A percentile compares a stretch with the other conserved stretches of the same genome.
Conservation (phyloP, 2,113 vertebrate genomes). For the Catharus bicknelli region DNA sequence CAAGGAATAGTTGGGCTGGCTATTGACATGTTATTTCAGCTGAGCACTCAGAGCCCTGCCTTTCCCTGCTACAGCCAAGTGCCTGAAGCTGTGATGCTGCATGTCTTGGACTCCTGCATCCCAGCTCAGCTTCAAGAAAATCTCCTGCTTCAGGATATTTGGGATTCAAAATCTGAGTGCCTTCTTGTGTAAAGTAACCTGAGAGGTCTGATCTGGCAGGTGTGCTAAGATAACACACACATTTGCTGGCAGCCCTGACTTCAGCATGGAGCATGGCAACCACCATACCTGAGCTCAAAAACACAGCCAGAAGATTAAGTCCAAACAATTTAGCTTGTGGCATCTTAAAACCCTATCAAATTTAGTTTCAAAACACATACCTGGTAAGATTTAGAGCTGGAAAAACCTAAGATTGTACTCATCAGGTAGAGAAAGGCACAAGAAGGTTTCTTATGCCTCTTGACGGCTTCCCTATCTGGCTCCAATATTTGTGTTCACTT, state of each 20-base stretch:
- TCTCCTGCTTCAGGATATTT: neutral
- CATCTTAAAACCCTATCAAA: neutral
- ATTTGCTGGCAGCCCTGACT: neutral
- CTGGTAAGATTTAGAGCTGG: neutral
- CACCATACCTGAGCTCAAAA: neutral
- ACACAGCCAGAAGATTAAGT: neutral
- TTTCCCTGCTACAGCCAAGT: neutral
- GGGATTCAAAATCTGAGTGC: neutral
- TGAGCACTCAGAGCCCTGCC: neutral
- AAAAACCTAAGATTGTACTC: neutral
- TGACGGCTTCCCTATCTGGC: neutral
- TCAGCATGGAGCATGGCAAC: neutral
- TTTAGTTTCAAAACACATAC: neutral
- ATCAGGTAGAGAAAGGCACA: neutral
- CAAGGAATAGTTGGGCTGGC: neutral
- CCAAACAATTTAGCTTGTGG: neutral
- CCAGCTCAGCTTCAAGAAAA: neutral
- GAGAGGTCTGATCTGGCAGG: neutral
- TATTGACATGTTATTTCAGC: neutral
- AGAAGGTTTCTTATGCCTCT: neutral
- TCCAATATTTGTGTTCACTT: neutral
- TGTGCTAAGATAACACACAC: neutral
- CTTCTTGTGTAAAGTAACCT: neutral
- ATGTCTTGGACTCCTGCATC: neutral
- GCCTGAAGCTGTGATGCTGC: neutral